Evolutionary conservation across 2,113 vertebrate species (phyloP), one percentile per base, ranked within the genome.

Genomic region (Acrocephalus kingi): DNA sequence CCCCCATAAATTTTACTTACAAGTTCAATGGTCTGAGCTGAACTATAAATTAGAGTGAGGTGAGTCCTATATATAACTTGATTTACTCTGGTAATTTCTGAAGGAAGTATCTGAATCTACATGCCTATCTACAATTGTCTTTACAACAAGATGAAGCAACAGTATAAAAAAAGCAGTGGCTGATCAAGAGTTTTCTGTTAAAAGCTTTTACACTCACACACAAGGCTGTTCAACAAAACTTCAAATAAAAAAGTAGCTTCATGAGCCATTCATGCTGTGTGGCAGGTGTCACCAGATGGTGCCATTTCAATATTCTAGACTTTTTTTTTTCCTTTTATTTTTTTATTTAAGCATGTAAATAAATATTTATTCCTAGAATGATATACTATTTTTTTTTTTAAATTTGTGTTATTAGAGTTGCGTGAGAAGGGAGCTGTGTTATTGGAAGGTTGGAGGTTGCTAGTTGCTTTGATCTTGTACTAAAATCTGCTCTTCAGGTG

Each of bases 1-100:
- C 93, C 92, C 85, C 96, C 90, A 93, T 98, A 98, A 98, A 98
- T 97, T 98, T 98, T 97, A 97, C 96, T 98, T 97, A 92, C 68
- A 96, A 95, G 91, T 96, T 98, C 97, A 97, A 56, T 98, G 92
- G 87, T 94, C 94, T 97, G 94, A 96, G 92, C 87, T 94, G 94
- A 91, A 97, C 94, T 97, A 93, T 97, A 98, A 97, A 98, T 98
- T 97, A 97, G 74, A 95, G 59, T 79, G 84, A 97, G 93, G 94
- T 92, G 92, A 97, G 73, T 95, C 95, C 97, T 97, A 89, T 37
- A 51, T 94, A 94, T 89, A 97, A 95, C 89, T 97, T 94, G 74
- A 94, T 93, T 79, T 96, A 87, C 90, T 89, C 89, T 81, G 77
- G 67, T 90, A 97, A 95, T 95, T 98, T 96, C 92, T 81, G 35